Percentiles rank a stretch among this genome's conserved stretches.
Evolutionary conservation across 2,797 vertebrate species (phyloP).

Genomic region (Loris lydekkerianus): DNA sequence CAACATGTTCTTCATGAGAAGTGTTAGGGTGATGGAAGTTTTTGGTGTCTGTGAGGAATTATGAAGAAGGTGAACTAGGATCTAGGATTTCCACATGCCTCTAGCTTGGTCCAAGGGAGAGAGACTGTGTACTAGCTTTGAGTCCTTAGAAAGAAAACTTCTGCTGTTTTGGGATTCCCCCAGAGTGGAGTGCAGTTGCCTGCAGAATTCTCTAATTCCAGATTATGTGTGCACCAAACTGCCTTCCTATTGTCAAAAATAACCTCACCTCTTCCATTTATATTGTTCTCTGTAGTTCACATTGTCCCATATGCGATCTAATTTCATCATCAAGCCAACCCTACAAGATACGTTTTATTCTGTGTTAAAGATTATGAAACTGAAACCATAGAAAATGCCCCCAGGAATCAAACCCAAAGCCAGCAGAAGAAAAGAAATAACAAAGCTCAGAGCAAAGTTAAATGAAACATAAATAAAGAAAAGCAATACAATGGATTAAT

Average conservation of each 20-base stretch:
- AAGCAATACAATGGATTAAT: background rate
- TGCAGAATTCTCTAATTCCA: background rate
- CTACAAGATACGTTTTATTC: conserved; percentile 3
- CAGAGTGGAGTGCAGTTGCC: background rate
- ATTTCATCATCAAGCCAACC: conserved; percentile 10
- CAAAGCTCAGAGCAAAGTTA: background rate
- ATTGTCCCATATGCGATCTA: conserved; percentile 7
- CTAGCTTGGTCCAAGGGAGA: background rate
- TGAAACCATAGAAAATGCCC: background rate
- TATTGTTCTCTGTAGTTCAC: background rate
- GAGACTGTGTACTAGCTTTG: background rate
- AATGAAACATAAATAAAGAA: background rate
- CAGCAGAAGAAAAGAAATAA: background rate
- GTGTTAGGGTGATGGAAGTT: background rate
- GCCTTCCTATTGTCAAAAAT: conserved; percentile 15
- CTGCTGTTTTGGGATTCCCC: background rate
- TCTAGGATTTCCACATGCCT: background rate
- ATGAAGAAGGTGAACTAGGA: background rate
- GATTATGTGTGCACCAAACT: background rate
- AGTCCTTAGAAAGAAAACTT: conserved; percentile 2
- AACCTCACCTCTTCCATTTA: background rate
- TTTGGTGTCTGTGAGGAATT: conserved; percentile 35
- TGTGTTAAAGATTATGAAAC: conserved; percentile 50
- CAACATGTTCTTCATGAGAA: background rate
- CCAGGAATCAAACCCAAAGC: background rate